Base-by-base conservation (phyloP, 53 echinoderm and acorn worm species). In the Zoroaster sp. region DNA sequence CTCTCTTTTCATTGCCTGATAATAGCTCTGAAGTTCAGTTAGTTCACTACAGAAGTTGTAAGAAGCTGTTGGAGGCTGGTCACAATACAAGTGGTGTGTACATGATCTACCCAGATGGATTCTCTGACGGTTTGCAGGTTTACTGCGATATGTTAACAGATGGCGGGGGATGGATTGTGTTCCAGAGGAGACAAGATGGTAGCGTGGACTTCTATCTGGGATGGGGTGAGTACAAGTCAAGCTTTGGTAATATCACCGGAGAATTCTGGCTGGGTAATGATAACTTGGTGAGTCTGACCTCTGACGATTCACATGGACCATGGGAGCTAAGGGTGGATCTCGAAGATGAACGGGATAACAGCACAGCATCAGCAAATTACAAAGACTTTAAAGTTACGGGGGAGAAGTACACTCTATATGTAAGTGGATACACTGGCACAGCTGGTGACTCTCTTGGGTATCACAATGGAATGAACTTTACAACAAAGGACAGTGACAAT, bases 211-310 rank as follows among this genome's bases (percentile, higher is more conserved):
- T 73, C 35, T 37, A 73, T 35, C 73, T 31, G 18, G 73, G 49
- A 40, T 78, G 78, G 78, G 78, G 21, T 8, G 73, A 73, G 20
- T 78, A 78, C 78, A 44, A 78, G 53, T 35, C 31, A 47, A 49
- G 78, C 2, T 78, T 78, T 21, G 78, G 78, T 23, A 13, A 46
- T 21, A 32, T 78, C 10, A 33, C 37, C 11, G 73, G 73, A 11
- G 73, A 73, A 17, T 78, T 78, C 78, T 78, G 78, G 78, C 42
- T 78, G 31, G 78, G 69, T 28, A 69, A 69, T 35, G 69, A 38
- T 21, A 42, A 73, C 73, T 41, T 73, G 41, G 73, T 73, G n/a
- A 40, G 20, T 40, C 73, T 73, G 73, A 73, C 73, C 6, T 73
- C 73, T 73, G 38, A 73, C 15, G 38, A 37, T 38, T 73, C 41